Evolutionary conservation across 2,797 vertebrate genomes (phyloP).

Genomic region (Nannoperca australis): DNA sequence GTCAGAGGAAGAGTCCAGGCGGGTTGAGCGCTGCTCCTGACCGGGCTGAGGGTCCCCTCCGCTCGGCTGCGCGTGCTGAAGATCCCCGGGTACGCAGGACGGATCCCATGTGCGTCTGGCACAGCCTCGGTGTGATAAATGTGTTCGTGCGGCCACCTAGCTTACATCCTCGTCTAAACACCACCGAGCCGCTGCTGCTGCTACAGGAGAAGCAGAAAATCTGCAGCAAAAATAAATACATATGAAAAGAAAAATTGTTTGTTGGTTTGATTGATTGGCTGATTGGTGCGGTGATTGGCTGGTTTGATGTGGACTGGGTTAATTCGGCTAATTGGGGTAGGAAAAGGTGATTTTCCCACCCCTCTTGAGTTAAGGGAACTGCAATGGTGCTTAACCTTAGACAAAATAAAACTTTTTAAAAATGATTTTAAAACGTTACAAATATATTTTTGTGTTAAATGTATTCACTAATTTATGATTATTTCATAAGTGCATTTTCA

Average conservation of each 20-base stretch:
- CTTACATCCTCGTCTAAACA: slow-evolving; percentile 67
- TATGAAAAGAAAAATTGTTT: slow-evolving; percentile 17
- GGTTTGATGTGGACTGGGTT: slow-evolving; percentile 26
- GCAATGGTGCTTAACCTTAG: neutral
- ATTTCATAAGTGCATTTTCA: neutral
- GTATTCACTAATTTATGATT: neutral
- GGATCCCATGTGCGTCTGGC: slow-evolving; percentile 75
- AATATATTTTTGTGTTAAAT: neutral
- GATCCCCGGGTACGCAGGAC: slow-evolving; percentile 56
- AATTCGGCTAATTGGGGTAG: slow-evolving; percentile 30
- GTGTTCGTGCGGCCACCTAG: slow-evolving; percentile 81
- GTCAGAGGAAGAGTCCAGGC: slow-evolving; percentile 36
- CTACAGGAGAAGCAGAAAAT: slow-evolving; percentile 18
- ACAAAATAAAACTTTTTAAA: slow-evolving; percentile 23
- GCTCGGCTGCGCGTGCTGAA: slow-evolving; percentile 67
- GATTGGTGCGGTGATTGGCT: slow-evolving; percentile 60
- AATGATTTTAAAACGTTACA: neutral
- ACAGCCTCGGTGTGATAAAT: slow-evolving; percentile 58
- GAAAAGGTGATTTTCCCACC: neutral
- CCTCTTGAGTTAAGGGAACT: neutral
- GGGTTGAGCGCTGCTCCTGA: slow-evolving; percentile 44
- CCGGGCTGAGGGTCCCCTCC: slow-evolving; percentile 56
- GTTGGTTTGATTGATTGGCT: slow-evolving; percentile 56
- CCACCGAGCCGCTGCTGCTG: slow-evolving; percentile 40
- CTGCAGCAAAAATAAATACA: slow-evolving; percentile 14